Percentiles rank a stretch among this genome's conserved stretches.
These are phyloP conservation scores for Rissa tridactyla DNA, from an alignment of 2,113 vertebrate species.

Conservation along the genomic window DNA sequence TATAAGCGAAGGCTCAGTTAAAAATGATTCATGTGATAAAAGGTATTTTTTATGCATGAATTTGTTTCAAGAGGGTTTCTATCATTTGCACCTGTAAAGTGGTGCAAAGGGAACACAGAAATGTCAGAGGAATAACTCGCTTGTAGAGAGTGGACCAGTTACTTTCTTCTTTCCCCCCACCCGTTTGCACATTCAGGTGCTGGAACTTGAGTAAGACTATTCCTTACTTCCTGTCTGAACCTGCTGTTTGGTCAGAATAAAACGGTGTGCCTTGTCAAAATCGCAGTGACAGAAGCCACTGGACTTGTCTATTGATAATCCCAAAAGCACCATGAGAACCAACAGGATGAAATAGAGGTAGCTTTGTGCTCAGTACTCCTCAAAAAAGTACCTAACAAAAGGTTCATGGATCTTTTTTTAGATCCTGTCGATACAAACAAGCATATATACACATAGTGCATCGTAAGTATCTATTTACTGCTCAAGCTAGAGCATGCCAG, in stretches of 20 bases:
- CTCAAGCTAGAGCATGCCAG: background rate
- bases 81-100: background rate
- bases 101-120: background rate
- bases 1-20: background rate
- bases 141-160: background rate
- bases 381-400: background rate
- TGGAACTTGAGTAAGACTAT: background rate
- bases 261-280: background rate
- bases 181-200: background rate
- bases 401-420: background rate
- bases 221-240: background rate
- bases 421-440: background rate
- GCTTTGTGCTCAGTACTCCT: background rate
- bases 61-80: background rate
- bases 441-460: background rate
- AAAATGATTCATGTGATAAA: background rate
- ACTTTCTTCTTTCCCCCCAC: background rate
- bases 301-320: background rate
- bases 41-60: background rate
- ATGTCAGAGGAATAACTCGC: background rate
- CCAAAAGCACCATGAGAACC: background rate
- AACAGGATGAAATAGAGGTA: background rate
- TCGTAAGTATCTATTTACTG: background rate
- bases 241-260: background rate
- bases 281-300: background rate